Base-by-base conservation (phyloP, 2,888 invertebrate genomes). In the Phytoseiulus persimilis region DNA sequence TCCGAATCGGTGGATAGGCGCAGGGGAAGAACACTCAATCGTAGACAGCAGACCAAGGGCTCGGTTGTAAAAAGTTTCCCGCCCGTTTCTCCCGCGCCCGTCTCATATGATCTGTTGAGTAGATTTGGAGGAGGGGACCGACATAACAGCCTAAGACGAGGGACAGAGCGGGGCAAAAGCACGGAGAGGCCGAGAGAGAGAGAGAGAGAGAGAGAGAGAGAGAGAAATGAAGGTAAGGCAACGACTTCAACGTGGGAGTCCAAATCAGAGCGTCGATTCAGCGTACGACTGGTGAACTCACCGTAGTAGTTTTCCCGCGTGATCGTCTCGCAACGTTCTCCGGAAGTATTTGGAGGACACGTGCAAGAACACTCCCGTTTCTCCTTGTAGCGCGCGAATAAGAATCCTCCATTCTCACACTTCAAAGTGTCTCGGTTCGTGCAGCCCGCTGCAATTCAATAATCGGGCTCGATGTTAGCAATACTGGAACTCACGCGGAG, bases 251-350 rank as follows among this genome's bases (percentile, higher is more conserved):
- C 23, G 28, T 6, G 18, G 14, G 18, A 6, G 65, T 28, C 65
- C 18, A 14, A 65, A 18, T 28, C 28, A 23, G 18, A 2, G 65
- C 1, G 23, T 28, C 65, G 14, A 65, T 65, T 65, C 65, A 65
- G 18, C 65, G 65, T 23, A 65, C 65, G 65, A 65, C 14, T 23
- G 65, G 18, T 23, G 11, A 84, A 87, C 87, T 87, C 31, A 87
- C 87, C 87, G 33, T 87, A 87, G 33, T 87, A 87, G 87, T 33
- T 39, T 39, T 31, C 32, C 39, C 87, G 87, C n/a, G 33, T 87
- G 87, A 87, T 33, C n/a, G 87, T 87, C 33, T 87, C 87, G 32
- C 87, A 87, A 9, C 32, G 33, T 14, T 87, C 87, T 28, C 87
- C 87, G 14, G 87, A 33, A 31, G 87, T 87, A 32, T 87, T 87